phyloP scores from a whole-genome alignment of 1,140 invertebrate genomes.

The Aphidius ervi region DNA sequence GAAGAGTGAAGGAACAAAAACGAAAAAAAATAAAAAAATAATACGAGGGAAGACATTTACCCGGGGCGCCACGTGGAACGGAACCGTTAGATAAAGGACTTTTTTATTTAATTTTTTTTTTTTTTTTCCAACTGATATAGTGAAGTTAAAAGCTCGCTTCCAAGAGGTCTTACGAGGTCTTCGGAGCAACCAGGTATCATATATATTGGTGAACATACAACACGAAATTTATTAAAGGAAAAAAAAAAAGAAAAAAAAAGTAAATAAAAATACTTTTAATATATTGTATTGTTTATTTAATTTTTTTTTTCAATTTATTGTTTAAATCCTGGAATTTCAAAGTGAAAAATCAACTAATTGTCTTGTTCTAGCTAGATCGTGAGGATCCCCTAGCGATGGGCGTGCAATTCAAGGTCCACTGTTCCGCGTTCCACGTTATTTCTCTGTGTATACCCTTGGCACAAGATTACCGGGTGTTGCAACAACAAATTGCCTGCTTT shows the following conservation, averaged over 20 bases:
- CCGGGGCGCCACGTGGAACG: slow-evolving; percentile 48
- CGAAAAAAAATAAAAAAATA: slow-evolving; percentile 11
- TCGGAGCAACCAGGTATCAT: too few relatives aligned
- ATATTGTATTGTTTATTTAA: too few relatives aligned
- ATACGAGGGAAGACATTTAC: slow-evolving; percentile 39
- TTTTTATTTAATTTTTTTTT: slow-evolving; percentile 16
- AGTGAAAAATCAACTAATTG: slow-evolving; percentile 18
- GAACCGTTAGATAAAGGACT: slow-evolving; percentile 40
- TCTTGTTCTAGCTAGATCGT: slow-evolving; percentile 15
- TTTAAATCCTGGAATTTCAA: not conserved
- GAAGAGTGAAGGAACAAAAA: slow-evolving; percentile 2
- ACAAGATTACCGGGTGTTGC: slow-evolving; percentile 36
- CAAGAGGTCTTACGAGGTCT: too few relatives aligned
- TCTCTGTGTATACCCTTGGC: slow-evolving; percentile 14
- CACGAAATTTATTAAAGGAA: too few relatives aligned
- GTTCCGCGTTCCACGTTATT: slow-evolving; percentile 40
- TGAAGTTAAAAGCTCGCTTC: too few relatives aligned
- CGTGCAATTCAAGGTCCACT: slow-evolving; percentile 19
- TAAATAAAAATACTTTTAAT: too few relatives aligned
- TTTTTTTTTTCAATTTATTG: too few relatives aligned
- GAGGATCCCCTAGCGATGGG: slow-evolving; percentile 15
- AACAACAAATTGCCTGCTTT: slow-evolving; percentile 37
- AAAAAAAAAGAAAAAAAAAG: too few relatives aligned
- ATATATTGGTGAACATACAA: too few relatives aligned
- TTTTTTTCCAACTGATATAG: too few relatives aligned